A percentile compares a stretch with the other conserved stretches of the same genome.
Evolutionary conservation across 2,888 invertebrate genomes (phyloP).

Genomic region (Pachydiplax longipennis): DNA sequence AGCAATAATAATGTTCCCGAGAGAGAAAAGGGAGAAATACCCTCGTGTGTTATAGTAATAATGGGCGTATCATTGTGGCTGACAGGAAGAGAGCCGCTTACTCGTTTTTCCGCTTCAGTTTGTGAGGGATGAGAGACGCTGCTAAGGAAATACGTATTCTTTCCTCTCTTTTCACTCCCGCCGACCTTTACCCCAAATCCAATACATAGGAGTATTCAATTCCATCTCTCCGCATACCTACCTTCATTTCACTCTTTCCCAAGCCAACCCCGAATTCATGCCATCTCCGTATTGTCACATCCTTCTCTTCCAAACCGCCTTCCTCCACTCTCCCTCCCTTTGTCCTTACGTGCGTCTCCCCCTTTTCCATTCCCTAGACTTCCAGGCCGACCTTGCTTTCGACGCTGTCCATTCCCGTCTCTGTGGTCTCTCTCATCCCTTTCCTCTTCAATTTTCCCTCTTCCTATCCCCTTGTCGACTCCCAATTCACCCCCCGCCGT

Average conservation of each 20-base stretch:
- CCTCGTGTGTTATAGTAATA: too few species aligned
- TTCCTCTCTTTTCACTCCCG: too few species aligned
- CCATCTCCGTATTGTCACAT: not conserved
- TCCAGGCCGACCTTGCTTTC: not conserved
- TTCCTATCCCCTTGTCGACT: not conserved
- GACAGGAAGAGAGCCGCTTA: too few species aligned
- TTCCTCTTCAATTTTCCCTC: not conserved
- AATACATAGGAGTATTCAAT: too few species aligned
- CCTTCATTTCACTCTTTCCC: not conserved
- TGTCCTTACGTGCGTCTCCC: not conserved
- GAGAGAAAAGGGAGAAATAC: too few species aligned
- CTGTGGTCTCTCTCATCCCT: not conserved
- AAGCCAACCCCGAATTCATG: not conserved
- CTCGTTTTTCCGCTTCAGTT: too few species aligned
- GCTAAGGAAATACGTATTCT: too few species aligned
- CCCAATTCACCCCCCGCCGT: not conserved
- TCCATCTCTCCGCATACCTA: too few species aligned
- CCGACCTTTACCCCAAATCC: too few species aligned
- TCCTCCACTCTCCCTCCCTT: not conserved
- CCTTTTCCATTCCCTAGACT: not conserved
- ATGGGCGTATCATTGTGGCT: too few species aligned
- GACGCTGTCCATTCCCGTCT: not conserved
- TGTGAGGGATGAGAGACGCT: too few species aligned
- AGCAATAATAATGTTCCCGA: too few species aligned
- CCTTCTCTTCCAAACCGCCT: not conserved